phyloP scores from a whole-genome alignment of 2,888 invertebrate genomes.

The Steromphala cineraria region DNA sequence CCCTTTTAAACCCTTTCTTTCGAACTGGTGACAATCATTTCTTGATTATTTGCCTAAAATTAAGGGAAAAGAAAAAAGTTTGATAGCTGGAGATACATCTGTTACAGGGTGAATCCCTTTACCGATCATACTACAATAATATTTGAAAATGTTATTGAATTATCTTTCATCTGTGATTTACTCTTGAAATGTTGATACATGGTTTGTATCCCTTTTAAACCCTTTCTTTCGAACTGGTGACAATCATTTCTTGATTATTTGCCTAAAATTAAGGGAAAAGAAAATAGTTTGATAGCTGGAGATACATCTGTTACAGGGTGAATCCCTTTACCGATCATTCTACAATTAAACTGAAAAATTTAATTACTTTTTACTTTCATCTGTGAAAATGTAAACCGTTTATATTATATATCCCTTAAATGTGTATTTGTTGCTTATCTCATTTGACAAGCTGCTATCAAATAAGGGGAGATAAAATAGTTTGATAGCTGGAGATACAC shows the following conservation, averaged over 20 bases:
- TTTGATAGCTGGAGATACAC: conserved; percentile 31
- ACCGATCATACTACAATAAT: background rate
- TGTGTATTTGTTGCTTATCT: too few species aligned
- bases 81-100: conserved; percentile 30
- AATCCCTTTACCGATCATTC: conserved; percentile 19
- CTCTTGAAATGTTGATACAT: too few species aligned
- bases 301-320: background rate
- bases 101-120: background rate
- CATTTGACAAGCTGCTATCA: background rate
- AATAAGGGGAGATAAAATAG: conserved; percentile 23
- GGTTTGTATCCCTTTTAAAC: too few species aligned
- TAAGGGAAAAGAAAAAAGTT: conserved; percentile 27
- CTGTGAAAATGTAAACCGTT: background rate
- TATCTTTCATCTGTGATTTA: background rate
- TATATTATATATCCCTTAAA: too few species aligned
- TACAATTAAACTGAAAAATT: background rate
- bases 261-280: background rate
- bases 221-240: background rate
- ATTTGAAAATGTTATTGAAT: too few species aligned
- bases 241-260: background rate
- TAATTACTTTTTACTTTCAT: too few species aligned
- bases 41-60: background rate
- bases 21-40: background rate
- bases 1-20: background rate
- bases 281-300: conserved; percentile 18